Evolutionary conservation across 2,888 invertebrate genomes (phyloP), one percentile per base, ranked within the genome.

Genomic region (Coecobrya sp.): DNA sequence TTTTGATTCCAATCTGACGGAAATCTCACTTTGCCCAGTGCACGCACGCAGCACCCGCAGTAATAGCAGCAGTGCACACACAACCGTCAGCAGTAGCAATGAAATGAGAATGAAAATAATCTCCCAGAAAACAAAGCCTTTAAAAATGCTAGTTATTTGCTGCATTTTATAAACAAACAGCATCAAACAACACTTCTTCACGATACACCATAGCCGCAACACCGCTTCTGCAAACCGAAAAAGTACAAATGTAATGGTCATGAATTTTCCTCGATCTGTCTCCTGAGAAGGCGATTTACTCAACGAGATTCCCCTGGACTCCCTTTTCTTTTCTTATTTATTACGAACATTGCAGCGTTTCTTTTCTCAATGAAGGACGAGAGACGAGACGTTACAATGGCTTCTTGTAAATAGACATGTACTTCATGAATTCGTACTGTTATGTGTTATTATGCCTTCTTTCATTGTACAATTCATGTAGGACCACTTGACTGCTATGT

Each of bases 261-360:
- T 91, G 91, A 91, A 91, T 91, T 91, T 91, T 65, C 68, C 86
- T 79, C 65, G 86, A 91, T 91, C 86, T 91, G 91, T 91, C 91
- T 91, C 91, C 79, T 49, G 91, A 91, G 91, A 91, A 91, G 91
- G 86, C 91, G 81, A 76, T 86, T 90, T 90, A 76, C 90, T 86
- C 81, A 86, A 84, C 62, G 52, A 86, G 68, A 86, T 86, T 81
- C 86, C 91, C 91, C 91, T 86, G 85, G 90, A 90, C 85, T 85
- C 90, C 76, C 85, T 86, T 91, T 84, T 36, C 84, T 36, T 68
- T 86, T 59, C 30, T 76, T 89, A 68, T 89, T 89, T 89, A 89
- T 89, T 62, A 82, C 65, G 55, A 52, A 52, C 73, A 55, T 30
- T 42, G 59, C 62, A 62, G 36, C 36, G 59, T 55, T 79, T n/a